Conservation (phyloP, 2,113 vertebrate genomes). For the Vulpes ferrilata region DNA sequence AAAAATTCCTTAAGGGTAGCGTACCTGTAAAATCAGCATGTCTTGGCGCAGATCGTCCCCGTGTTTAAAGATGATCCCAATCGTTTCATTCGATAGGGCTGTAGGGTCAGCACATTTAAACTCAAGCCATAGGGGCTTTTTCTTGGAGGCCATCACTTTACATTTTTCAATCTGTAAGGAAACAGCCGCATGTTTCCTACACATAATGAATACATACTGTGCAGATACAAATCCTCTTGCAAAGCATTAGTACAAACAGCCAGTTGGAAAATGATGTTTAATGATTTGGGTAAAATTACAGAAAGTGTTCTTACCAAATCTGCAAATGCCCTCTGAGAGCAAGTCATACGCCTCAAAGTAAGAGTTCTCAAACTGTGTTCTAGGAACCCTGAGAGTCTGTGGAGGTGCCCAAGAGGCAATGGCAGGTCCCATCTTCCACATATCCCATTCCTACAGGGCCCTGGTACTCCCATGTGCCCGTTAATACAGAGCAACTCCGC, state of each 20-base stretch:
- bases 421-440: not conserved
- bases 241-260: not conserved
- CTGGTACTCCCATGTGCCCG: not conserved
- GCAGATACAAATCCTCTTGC: not conserved
- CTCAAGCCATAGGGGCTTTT: conserved; percentile 99
- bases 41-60: conserved; percentile 98
- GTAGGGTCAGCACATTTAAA: conserved; percentile 96
- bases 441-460: not conserved
- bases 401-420: not conserved
- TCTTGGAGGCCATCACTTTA: conserved; percentile 99
- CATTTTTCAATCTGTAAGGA: conserved; percentile 96
- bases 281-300: conserved; percentile 10
- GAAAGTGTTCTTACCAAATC: not conserved
- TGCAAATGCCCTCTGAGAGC: not conserved
- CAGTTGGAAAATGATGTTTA: conserved; percentile 34
- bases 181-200: not conserved
- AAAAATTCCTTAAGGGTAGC: not conserved
- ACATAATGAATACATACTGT: not conserved
- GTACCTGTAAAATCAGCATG: conserved; percentile 99
- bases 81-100: conserved; percentile 95
- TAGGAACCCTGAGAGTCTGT: not conserved
- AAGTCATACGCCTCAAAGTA: not conserved
- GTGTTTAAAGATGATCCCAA: conserved; percentile 99
- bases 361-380: not conserved
- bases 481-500: not conserved